phyloP scores from a whole-genome alignment of 2,797 vertebrate genomes.

The Rhynchotus rufescens region DNA sequence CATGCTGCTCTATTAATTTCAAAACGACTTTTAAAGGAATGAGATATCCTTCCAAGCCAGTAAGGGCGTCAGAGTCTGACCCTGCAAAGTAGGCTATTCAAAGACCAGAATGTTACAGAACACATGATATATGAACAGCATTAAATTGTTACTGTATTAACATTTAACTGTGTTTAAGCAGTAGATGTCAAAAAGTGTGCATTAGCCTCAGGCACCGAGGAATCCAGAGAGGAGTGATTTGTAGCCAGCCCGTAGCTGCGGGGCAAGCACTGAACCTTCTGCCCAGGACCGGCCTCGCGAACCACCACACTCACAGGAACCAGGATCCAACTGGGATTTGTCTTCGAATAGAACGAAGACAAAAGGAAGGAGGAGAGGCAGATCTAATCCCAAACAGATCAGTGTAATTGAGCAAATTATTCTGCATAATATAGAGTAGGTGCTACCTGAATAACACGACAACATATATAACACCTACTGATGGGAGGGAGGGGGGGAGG shows the following conservation, averaged over 20 bases:
- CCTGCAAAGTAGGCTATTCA: not conserved
- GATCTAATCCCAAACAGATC: not conserved
- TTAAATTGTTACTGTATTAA: not conserved
- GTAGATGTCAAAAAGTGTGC: not conserved
- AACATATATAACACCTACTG: not conserved
- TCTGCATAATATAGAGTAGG: not conserved
- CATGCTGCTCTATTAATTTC: not conserved
- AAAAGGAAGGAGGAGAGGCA: not conserved
- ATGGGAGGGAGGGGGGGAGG: too few relatives aligned
- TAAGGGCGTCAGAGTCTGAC: accelerated
- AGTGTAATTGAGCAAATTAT: not conserved
- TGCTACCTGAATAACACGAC: not conserved
- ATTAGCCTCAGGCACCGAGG: not conserved
- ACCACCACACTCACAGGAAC: not conserved
- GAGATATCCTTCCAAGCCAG: not conserved
- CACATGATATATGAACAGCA: not conserved
- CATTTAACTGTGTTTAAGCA: not conserved
- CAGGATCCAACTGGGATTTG: not conserved
- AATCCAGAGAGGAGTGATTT: not conserved
- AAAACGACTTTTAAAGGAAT: not conserved
- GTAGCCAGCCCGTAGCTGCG: not conserved
- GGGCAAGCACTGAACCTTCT: not conserved
- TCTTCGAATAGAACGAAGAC: not conserved
- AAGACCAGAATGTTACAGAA: accelerated
- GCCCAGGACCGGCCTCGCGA: not conserved